Percentiles rank a stretch among this genome's conserved stretches.
These are phyloP conservation scores for Pentalonia nigronervosa DNA, from an alignment of 1,140 invertebrate species.

Conservation along the genomic window DNA sequence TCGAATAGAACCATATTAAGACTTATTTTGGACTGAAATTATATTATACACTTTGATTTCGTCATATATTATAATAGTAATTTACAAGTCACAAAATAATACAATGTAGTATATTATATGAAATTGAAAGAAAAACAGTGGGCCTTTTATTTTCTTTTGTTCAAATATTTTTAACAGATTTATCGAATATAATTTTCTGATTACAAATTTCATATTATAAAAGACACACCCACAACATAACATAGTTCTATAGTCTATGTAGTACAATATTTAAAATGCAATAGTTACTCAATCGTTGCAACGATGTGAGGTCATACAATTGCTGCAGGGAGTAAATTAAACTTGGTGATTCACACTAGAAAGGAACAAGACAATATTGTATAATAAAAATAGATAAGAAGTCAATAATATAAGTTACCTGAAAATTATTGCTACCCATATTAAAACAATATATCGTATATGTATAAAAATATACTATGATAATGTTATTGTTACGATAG, in stretches of 20 bases:
- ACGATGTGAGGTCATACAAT: slow-evolving; percentile 1
- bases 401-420: not conserved
- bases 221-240: slow-evolving; percentile 19
- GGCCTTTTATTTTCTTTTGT: not conserved
- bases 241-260: not conserved
- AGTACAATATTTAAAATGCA: slow-evolving; percentile 22
- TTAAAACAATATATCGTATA: not conserved
- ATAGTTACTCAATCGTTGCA: slow-evolving; percentile 30
- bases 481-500: not conserved
- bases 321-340: slow-evolving; percentile 10
- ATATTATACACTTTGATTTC: not conserved
- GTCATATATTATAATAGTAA: not conserved
- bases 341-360: slow-evolving; percentile 3
- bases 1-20: not conserved
- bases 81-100: not conserved
- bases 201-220: not conserved
- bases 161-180: not conserved
- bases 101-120: not conserved
- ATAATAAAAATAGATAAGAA: slow-evolving; percentile 17
- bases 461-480: not conserved
- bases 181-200: not conserved
- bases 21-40: not conserved
- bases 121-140: not conserved
- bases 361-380: not conserved
- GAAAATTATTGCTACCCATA: not conserved